phyloP scores from a whole-genome alignment of 1,140 invertebrate species.

The Venustaconcha ellipsiformis region DNA sequence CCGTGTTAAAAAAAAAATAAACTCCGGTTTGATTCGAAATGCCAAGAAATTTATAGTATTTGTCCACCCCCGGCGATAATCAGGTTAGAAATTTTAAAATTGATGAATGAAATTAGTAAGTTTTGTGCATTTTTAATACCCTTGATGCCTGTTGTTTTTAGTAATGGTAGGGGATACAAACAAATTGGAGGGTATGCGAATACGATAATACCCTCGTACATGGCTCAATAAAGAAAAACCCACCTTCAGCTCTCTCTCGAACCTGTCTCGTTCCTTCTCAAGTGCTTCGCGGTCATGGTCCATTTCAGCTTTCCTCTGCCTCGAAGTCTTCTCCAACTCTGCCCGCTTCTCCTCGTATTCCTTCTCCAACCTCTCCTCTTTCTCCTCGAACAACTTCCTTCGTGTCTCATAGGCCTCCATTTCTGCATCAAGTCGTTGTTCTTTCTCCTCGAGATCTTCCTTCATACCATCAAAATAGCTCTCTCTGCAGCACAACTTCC shows the following conservation, averaged over 20 bases:
- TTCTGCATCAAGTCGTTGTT: conserved; percentile 43
- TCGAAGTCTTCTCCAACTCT: conserved; percentile 35
- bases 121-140: too few species aligned
- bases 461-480: conserved; percentile 33
- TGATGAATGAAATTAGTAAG: too few species aligned
- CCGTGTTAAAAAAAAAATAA: too few species aligned
- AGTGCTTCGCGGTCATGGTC: conserved; percentile 41
- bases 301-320: conserved; percentile 36
- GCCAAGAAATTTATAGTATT: too few species aligned
- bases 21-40: too few species aligned
- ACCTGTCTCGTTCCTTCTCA: conserved; percentile 47
- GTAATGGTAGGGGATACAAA: too few species aligned
- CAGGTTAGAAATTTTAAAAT: too few species aligned
- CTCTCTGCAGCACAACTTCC: conserved; percentile 42
- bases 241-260: conserved; percentile 56
- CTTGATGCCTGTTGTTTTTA: too few species aligned
- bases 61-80: too few species aligned
- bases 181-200: too few species aligned
- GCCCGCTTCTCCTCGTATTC: conserved; percentile 45
- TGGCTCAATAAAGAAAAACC: not conserved
- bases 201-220: too few species aligned
- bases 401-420: conserved; percentile 41
- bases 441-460: conserved; percentile 49
- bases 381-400: conserved; percentile 44
- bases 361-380: conserved; percentile 44